Percentiles rank a stretch among this genome's conserved stretches.
These are phyloP conservation scores for Aplysia californica DNA, from an alignment of 1,140 invertebrate species.

Conservation along the genomic window DNA sequence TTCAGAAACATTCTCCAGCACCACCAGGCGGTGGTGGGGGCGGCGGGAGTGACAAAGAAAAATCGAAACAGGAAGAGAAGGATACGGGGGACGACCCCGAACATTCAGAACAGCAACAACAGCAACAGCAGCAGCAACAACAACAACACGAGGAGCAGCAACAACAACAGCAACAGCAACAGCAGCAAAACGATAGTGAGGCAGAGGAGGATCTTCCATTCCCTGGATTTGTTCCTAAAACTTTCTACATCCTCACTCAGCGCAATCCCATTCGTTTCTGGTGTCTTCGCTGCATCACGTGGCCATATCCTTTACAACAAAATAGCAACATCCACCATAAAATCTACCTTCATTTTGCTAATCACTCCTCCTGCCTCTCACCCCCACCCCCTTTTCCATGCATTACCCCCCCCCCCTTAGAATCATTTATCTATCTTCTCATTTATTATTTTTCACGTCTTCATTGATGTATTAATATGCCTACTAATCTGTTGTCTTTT, in stretches of 20 bases:
- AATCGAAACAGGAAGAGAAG: neutral
- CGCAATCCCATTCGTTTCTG: slow-evolving; percentile 86
- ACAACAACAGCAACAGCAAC: slow-evolving; percentile 9
- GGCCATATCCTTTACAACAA: slow-evolving; percentile 96
- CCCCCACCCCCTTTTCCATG: no score
- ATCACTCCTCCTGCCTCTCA: no score
- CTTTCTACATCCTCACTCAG: slow-evolving; percentile 86
- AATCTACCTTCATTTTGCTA: no score
- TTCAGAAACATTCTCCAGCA: no score
- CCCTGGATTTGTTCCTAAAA: slow-evolving; percentile 83
- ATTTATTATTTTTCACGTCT: no score
- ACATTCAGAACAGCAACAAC: neutral
- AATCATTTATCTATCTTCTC: no score
- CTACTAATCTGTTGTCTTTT: no score
- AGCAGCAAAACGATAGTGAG: slow-evolving; percentile 34
- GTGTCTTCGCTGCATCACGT: slow-evolving; percentile 95
- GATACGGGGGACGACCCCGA: neutral
- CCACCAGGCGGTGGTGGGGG: no score
- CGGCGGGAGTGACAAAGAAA: neutral
- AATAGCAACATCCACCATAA: no score
- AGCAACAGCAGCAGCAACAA: slow-evolving; percentile 6
- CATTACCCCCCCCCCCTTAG: no score
- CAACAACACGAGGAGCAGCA: neutral
- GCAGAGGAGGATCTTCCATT: slow-evolving; percentile 77
- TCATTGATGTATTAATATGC: no score